Evolutionary conservation across 2,113 vertebrate genomes (phyloP).

Genomic region (Catagonus wagneri): DNA sequence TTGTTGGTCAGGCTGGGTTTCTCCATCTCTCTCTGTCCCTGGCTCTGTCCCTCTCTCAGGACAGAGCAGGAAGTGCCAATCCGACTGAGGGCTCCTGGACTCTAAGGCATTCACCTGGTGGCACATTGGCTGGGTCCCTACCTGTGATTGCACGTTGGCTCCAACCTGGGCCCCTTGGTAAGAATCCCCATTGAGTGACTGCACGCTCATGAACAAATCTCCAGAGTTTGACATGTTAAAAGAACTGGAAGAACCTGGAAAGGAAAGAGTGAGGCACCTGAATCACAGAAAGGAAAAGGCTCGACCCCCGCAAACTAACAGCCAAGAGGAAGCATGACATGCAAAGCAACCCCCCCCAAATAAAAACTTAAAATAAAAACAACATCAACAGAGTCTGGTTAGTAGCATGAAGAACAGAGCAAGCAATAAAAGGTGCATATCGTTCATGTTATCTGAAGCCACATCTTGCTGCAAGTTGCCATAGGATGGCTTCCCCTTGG

Average conservation of each 20-base stretch:
- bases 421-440: conserved; percentile 81
- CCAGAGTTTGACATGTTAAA: conserved; percentile 99
- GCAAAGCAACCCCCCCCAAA: conserved; percentile 85
- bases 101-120: conserved; percentile 85
- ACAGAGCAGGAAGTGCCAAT: conserved; percentile 83
- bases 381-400: conserved; percentile 86
- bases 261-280: conserved; percentile 97
- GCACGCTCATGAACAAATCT: conserved; percentile 99
- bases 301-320: conserved; percentile 86
- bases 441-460: conserved; percentile 82
- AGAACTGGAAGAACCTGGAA: conserved; percentile 99
- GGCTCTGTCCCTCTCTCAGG: conserved; percentile 74
- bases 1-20: conserved; percentile 37
- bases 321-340: conserved; percentile 88
- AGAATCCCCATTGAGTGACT: conserved; percentile 99
- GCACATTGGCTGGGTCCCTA: conserved; percentile 92
- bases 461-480: conserved; percentile 71
- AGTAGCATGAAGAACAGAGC: conserved; percentile 89
- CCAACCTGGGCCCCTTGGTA: conserved; percentile 99
- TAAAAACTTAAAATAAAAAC: conserved; percentile 73
- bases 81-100: conserved; percentile 83
- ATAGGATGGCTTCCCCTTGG: conserved; percentile 70
- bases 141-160: conserved; percentile 99
- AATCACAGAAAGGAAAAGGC: conserved; percentile 95
- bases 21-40: background rate